These are phyloP conservation scores for Argyresthia goedartella DNA, from an alignment of 2,888 invertebrate genomes.

Conservation along the genomic window DNA sequence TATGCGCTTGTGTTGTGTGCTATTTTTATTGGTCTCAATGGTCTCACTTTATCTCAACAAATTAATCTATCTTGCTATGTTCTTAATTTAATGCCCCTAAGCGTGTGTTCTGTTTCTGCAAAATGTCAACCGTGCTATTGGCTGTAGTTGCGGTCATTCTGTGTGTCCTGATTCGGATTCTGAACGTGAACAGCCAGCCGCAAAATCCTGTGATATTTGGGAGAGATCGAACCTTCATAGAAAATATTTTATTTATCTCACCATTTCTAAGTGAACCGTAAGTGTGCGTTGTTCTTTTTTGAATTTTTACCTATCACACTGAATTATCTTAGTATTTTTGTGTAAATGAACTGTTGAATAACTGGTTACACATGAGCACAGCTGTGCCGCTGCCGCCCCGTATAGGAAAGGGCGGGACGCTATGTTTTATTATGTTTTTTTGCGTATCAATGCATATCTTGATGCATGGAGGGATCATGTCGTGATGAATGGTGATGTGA, in stretches of 20 bases:
- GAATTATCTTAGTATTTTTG: too few relatives aligned
- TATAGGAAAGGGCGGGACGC: too few relatives aligned
- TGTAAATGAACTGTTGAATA: too few relatives aligned
- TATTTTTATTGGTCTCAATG: too few relatives aligned
- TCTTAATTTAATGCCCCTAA: conserved; percentile 6
- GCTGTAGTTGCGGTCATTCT: conserved; percentile 86
- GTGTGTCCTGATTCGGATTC: conserved; percentile 84
- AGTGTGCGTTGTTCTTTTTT: conserved; percentile 54
- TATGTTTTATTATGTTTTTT: too few relatives aligned
- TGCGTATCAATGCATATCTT: too few relatives aligned
- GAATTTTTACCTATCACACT: background rate
- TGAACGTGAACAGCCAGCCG: conserved; percentile 87
- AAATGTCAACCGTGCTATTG: conserved; percentile 86
- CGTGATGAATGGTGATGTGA: too few relatives aligned
- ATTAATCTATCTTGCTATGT: conserved; percentile 6
- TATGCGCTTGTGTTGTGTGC: background rate
- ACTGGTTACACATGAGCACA: too few relatives aligned
- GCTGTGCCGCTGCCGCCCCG: too few relatives aligned
- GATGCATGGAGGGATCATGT: too few relatives aligned
- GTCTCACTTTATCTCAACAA: background rate
- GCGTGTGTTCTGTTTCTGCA: background rate
- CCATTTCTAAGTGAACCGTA: conserved; percentile 86
- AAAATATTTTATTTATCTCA: conserved; percentile 83
- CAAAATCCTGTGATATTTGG: conserved; percentile 84
- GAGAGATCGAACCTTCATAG: conserved; percentile 80